phyloP scores from a whole-genome alignment of 1,140 invertebrate species.

The Drosophila sproati region DNA sequence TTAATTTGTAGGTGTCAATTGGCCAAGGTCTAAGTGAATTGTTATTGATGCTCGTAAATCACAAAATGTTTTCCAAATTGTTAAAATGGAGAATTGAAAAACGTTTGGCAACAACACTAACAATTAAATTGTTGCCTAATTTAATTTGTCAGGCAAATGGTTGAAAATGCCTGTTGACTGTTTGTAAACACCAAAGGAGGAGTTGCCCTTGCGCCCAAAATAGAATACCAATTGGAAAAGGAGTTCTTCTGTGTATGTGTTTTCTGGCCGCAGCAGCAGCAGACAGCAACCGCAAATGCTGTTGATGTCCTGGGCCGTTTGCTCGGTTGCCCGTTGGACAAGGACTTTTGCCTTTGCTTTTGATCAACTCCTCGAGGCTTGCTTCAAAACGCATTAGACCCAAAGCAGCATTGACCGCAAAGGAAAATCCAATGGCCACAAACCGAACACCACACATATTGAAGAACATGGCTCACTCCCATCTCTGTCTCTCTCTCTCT shows the following conservation, averaged over 20 bases:
- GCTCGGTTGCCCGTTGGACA: not conserved
- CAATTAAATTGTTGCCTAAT: conserved; percentile 58
- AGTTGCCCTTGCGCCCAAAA: not conserved
- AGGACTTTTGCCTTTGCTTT: conserved; percentile 50
- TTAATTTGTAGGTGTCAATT: conserved; percentile 77
- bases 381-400: conserved; percentile 72
- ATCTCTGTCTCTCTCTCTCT: not conserved
- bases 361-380: conserved; percentile 56
- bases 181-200: conserved; percentile 52
- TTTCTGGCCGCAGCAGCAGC: conserved; percentile 16
- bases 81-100: conserved; percentile 26
- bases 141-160: conserved; percentile 61
- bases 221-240: not conserved
- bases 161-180: conserved; percentile 60
- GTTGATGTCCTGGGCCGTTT: conserved; percentile 1
- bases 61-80: conserved; percentile 36
- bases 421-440: conserved; percentile 42
- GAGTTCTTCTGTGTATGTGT: not conserved
- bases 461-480: not conserved
- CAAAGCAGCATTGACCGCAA: conserved; percentile 57
- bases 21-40: conserved; percentile 66
- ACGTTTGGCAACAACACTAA: conserved; percentile 28
- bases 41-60: conserved; percentile 74
- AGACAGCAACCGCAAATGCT: conserved; percentile 29
- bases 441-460: conserved; percentile 12